Conservation (phyloP, 1,140 invertebrate genomes). For the Aphaenogaster rudis region DNA sequence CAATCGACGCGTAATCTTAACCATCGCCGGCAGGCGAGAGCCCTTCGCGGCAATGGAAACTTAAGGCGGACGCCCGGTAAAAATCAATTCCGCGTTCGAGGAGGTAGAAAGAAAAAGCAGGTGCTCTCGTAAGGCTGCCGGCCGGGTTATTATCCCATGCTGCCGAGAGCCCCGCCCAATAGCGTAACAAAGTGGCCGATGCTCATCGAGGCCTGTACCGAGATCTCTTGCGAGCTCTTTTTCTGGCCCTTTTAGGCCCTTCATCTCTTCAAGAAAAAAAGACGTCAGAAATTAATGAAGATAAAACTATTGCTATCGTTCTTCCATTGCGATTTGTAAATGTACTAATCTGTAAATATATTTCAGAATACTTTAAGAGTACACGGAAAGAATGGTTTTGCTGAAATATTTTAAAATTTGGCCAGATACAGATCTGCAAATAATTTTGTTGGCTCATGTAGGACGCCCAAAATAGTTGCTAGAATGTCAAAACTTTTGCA, state of each 20-base stretch:
- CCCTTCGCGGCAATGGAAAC: constrained; percentile 35
- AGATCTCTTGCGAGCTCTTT: background rate
- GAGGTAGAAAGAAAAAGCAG: constrained; percentile 64
- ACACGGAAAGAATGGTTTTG: too few relatives aligned
- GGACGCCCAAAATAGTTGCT: too few relatives aligned
- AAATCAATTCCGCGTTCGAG: constrained; percentile 65
- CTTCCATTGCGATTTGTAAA: background rate
- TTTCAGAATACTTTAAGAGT: background rate
- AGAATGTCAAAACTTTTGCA: too few relatives aligned
- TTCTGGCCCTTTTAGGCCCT: background rate
- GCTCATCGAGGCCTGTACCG: background rate
- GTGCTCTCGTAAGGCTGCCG: constrained; percentile 56
- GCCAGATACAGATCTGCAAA: too few relatives aligned
- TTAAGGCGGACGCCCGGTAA: constrained; percentile 52
- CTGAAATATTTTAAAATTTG: too few relatives aligned
- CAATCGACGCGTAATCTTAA: constrained; percentile 61
- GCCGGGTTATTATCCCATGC: constrained; percentile 64
- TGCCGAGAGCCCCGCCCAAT: constrained; percentile 45
- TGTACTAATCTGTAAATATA: background rate
- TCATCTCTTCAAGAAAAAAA: background rate
- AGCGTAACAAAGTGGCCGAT: constrained; percentile 54
- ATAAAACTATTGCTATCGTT: background rate
- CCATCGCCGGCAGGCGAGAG: constrained; percentile 51
- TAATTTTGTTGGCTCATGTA: too few relatives aligned
- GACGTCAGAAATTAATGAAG: background rate